These are phyloP conservation scores for Rynchops niger DNA, from an alignment of 2,113 vertebrate genomes.

Conservation along the genomic window DNA sequence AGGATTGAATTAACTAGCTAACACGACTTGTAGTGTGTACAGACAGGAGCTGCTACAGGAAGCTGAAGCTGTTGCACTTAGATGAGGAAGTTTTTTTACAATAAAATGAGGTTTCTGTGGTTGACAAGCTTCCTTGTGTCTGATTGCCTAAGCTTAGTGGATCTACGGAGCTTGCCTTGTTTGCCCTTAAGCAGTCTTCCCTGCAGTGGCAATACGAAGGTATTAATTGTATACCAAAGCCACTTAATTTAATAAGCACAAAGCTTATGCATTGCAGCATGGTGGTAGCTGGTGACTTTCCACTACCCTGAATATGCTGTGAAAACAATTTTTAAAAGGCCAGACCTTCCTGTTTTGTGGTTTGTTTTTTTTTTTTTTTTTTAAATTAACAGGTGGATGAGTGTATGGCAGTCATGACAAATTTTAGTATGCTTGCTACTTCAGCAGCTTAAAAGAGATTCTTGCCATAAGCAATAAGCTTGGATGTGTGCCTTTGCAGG, in stretches of 20 bases:
- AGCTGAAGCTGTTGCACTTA: neutral
- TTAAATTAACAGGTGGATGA: neutral
- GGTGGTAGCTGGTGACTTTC: slow-evolving; percentile 11
- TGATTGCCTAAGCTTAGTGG: slow-evolving; percentile 39
- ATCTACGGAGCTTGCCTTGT: slow-evolving; percentile 23
- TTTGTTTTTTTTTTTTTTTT: neutral
- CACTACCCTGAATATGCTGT: neutral
- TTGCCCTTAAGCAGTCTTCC: slow-evolving; percentile 43
- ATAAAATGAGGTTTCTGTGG: slow-evolving; percentile 61
- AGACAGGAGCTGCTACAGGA: slow-evolving; percentile 1
- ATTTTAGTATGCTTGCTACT: neutral
- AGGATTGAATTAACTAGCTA: neutral
- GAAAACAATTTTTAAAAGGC: neutral
- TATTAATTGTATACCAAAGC: slow-evolving; percentile 60
- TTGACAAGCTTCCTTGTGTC: slow-evolving; percentile 48
- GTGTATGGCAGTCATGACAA: neutral
- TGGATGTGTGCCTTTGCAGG: neutral
- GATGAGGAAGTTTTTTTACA: slow-evolving; percentile 49
- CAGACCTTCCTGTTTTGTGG: neutral
- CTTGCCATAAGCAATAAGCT: neutral
- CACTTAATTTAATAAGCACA: slow-evolving; percentile 55
- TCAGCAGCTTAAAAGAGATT: slow-evolving; percentile 33
- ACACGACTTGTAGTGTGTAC: neutral
- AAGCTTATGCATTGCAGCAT: neutral
- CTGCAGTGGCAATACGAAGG: slow-evolving; percentile 2